phyloP scores from a whole-genome alignment of 2,797 vertebrate genomes.

The Salarias fasciatus region DNA sequence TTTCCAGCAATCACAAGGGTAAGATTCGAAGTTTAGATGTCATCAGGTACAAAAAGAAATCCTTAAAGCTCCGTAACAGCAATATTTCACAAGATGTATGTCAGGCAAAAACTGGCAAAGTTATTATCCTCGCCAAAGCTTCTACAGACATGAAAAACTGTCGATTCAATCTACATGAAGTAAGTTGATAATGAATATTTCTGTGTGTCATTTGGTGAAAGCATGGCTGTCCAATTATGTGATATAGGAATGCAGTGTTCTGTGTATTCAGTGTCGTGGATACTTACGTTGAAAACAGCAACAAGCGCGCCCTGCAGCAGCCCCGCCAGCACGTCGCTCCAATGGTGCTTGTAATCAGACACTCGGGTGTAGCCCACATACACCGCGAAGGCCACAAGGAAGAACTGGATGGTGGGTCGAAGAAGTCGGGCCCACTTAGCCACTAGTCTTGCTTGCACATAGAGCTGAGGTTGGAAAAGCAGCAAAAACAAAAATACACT shows the following conservation, averaged over 20 bases:
- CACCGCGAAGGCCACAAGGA: conserved; percentile 90
- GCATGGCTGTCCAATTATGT: conserved; percentile 1
- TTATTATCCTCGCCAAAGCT: too few relatives aligned
- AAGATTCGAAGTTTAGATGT: conserved; percentile 28
- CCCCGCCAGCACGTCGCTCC: conserved; percentile 92
- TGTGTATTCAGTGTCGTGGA: conserved; percentile 19
- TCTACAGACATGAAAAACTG: neutral
- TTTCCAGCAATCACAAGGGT: conserved; percentile 39
- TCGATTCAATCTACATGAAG: neutral
- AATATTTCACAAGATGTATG: too few relatives aligned
- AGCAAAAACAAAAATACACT: too few relatives aligned
- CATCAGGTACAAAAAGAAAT: conserved; percentile 20
- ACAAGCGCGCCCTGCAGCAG: conserved; percentile 91
- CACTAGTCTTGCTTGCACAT: conserved; percentile 88
- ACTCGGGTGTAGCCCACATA: conserved; percentile 93
- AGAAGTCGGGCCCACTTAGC: conserved; percentile 90
- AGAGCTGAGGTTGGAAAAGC: conserved; percentile 80
- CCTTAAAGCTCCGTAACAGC: too few relatives aligned
- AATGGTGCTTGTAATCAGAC: conserved; percentile 94
- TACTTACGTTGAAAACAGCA: conserved; percentile 88
- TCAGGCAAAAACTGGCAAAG: too few relatives aligned
- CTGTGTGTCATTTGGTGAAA: neutral
- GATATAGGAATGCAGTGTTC: conserved; percentile 4
- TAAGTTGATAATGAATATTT: neutral
- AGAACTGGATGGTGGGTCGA: conserved; percentile 92